Base-by-base conservation (phyloP, 2,888 invertebrate species). In the Ommatoiulus sabulosus region DNA sequence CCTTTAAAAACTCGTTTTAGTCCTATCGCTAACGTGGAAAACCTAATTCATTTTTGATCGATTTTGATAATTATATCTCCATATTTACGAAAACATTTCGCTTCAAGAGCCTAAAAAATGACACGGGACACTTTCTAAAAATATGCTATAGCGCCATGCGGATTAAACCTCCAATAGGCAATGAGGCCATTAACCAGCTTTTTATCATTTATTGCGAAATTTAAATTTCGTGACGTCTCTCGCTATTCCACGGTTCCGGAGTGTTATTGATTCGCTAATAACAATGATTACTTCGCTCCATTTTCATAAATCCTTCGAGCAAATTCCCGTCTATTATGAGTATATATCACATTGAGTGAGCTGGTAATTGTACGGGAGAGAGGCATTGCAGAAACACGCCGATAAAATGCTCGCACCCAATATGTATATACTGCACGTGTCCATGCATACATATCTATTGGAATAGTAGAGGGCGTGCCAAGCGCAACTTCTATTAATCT, bases 401-500 rank as follows among this genome's bases (percentile, higher is more conserved):
- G 57, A 57, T 17, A 57, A 17, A n/a, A 63, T 72, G 24, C 15
- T 52, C 24, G 72, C 10, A 20, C 24, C 24, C 35, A 35, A 35
- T 35, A 35, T 0, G 35, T 2, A 35, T 35, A 8, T 48, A 48
- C 10, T 1, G 35, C 2, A 35, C 35, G 35, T 35, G 35, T 35
- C 72, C 24, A 5, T 6, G 72, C 24, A 72, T 72, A 24, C 10
- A 72, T 24, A 72, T 8, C 8, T 20, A 72, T 24, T 5, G 20
- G 72, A 72, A 72, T 72, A 72, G 72, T 24, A 72, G 8, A 72
- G 72, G 72, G 72, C 72, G 72, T 72, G 72, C 24, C 72, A 72
- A 10, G 24, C 20, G 24, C 72, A 24, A 72, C 20, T 20, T 20
- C 72, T 72, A 72, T 20, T 24, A 72, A 72, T 72, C 72, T 20